Evolutionary conservation across 1,140 invertebrate species (phyloP), one percentile per base, ranked within the genome.

Genomic region (Acromyrmex echinatior): DNA sequence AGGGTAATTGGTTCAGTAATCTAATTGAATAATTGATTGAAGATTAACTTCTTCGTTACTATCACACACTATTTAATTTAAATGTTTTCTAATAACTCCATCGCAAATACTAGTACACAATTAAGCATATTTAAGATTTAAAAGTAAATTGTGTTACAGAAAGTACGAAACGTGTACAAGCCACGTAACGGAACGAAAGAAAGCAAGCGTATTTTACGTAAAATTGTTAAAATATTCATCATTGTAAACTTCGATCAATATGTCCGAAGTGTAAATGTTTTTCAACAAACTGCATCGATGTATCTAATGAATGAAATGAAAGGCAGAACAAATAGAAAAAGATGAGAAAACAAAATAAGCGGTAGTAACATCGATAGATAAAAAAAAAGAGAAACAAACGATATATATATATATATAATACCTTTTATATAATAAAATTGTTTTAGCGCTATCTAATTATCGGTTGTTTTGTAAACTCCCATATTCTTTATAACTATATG

Each of bases 1-100:
- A 91, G 86, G 87, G 74, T 53, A 89, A 89, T 91, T 66, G 82
- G 88, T 80, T 91, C 62, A 68, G 35, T 91, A 89, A 73, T 89
- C 79, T 89, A 86, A 73, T 84, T 84, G 70, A 84, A 73, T 90
- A 86, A 77, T 86, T 85, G 51, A 16, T 89, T 66, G 60, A 84
- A 86, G 73, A 89, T 91, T 51, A 87, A 84, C 63, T 53, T 87
- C 28, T 87, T 87, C 70, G 60, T 86, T 81, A 68, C 81, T 91
- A 91, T 87, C 60, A 89, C 77, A 91, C 77, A 62, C 84, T 89
- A 89, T 63, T 87, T 71, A 88, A 88, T 81, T 90, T 65, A 76
- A 86, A 66, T 84, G 56, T 76, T 62, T 68, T 63, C 81, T 86
- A 91, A 91, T 87, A 84, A 74, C 58, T 90, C 84, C 87, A 71